Evolutionary conservation across 1,140 invertebrate genomes (phyloP), one percentile per base, ranked within the genome.

Genomic region (Saccostrea echinata): DNA sequence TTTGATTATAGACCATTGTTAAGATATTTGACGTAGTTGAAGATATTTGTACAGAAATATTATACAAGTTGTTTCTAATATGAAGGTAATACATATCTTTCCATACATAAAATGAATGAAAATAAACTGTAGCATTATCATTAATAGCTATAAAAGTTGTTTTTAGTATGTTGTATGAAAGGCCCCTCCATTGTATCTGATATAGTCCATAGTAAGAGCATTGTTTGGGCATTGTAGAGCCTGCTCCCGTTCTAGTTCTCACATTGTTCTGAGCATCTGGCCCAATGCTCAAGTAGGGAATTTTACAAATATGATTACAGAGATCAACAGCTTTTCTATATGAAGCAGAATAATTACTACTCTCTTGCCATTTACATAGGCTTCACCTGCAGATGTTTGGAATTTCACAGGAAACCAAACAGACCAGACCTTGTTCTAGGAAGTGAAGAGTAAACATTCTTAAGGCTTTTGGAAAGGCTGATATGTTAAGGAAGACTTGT

Each of bases 301-400:
- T 76, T 76, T 76, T 27, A 76, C 68, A 76, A 76, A 76, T 76
- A 76, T 76, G 68, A 76, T 76, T 76, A 76, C 27, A 76, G 27
- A 76, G 68, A 76, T 76, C 68, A 76, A 27, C 68, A 12, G 30
- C 24, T 30, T 43, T 43, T 43, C 68, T 76, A 30, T 76, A 76
- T 76, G 68, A 76, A 76, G 68, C 68, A 76, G 68, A 76, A 76
- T 76, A 76, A 76, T 76, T 76, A 27, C 68, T 33, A 76, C 68
- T 76, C 30, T 76, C 27, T 30, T 16, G 16, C 68, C 68, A 27
- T 30, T 76, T 76, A 11, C 30, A 27, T 16, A 13, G 68, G 68
- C 68, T 76, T 76, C 68, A 76, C 68, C 68, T 76, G 68, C 68
- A 76, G 68, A 76, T 76, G 68, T 76, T 76, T 76, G 68, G 30